Conservation (phyloP, 2,888 invertebrate genomes). For the Nowickia ferox region DNA sequence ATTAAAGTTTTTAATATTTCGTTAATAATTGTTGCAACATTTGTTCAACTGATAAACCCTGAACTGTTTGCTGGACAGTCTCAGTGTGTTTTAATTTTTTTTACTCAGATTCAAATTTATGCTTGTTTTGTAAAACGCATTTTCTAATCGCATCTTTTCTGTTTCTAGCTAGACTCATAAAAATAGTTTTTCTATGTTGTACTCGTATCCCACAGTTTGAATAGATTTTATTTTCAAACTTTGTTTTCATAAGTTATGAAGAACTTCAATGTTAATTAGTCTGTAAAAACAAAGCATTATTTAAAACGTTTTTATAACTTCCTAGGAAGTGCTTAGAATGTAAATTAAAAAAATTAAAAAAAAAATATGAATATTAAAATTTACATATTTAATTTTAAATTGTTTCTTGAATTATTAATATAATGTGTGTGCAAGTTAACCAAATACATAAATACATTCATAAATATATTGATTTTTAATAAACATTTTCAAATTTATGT, state of each 20-base stretch:
- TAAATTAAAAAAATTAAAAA: not conserved
- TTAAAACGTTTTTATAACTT: constrained; percentile 1
- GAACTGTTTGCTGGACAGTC: constrained; percentile 46
- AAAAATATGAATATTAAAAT: not conserved
- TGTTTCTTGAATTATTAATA: not conserved
- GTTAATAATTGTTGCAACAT: constrained; percentile 54
- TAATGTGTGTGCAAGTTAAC: not conserved
- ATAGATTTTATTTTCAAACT: not conserved
- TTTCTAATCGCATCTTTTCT: not conserved
- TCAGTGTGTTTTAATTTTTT: not conserved
- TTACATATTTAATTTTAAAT: constrained; percentile 30
- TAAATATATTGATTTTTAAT: not conserved
- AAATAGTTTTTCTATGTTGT: not conserved
- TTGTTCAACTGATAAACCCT: constrained; percentile 63
- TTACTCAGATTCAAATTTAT: constrained; percentile 4
- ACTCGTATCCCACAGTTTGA: not conserved
- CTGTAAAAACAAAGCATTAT: constrained; percentile 1
- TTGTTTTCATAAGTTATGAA: not conserved
- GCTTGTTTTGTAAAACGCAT: not conserved
- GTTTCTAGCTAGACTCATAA: not conserved
- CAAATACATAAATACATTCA: not conserved
- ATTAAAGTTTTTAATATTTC: constrained; percentile 32
- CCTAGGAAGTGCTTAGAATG: constrained; percentile 1
- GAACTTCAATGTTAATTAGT: constrained; percentile 19
- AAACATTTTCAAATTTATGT: no score